Percentiles rank a stretch among this genome's conserved stretches.
Conservation (phyloP, 1,140 invertebrate species). For the Bombus polaris region DNA sequence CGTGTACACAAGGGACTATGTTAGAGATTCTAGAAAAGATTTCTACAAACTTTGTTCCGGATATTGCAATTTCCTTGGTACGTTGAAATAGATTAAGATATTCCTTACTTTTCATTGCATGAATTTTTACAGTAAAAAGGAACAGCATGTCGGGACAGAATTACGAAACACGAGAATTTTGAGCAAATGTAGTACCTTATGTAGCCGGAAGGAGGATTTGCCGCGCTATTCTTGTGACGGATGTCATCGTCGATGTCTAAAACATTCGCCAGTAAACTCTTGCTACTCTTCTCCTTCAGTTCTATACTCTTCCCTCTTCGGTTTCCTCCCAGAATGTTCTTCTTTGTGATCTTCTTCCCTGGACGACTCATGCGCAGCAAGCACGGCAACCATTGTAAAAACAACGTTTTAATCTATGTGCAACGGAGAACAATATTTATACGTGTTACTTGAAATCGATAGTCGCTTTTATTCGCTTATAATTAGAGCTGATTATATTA, state of each 20-base stretch:
- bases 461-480: no score
- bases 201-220: conserved; percentile 75
- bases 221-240: conserved; percentile 84
- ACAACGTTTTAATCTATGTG: conserved; percentile 92
- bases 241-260: conserved; percentile 98
- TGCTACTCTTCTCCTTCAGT: conserved; percentile 95
- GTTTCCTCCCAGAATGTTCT: conserved; percentile 93
- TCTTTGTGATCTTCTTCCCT: conserved; percentile 95
- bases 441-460: no score
- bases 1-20: neutral
- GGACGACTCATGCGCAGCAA: conserved; percentile 96
- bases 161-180: neutral
- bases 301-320: conserved; percentile 93
- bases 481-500: no score
- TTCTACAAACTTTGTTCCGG: neutral
- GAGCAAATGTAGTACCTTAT: conserved; percentile 70
- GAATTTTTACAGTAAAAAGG: neutral
- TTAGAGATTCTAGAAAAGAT: neutral
- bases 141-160: no score
- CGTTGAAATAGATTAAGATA: neutral
- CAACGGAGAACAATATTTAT: neutral
- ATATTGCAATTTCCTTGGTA: neutral
- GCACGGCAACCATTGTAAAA: conserved; percentile 98
- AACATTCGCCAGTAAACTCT: conserved; percentile 96
- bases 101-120: neutral